A percentile compares a stretch with the other conserved stretches of the same genome.
These are phyloP conservation scores for Halocaridina rubra DNA, from an alignment of 2,888 invertebrate genomes.

Conservation along the genomic window DNA sequence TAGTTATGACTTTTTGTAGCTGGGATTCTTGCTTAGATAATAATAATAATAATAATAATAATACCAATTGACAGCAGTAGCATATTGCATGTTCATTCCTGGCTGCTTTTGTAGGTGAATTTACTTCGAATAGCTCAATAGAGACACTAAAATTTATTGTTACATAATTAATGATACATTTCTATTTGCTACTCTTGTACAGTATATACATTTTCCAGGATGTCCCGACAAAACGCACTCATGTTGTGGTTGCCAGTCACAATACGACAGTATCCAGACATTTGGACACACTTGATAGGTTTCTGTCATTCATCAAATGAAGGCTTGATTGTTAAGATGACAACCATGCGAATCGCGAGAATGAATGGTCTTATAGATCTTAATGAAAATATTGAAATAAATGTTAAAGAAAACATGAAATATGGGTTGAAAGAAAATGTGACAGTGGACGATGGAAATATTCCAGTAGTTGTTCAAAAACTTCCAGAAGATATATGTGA, in stretches of 20 bases:
- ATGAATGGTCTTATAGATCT: background rate
- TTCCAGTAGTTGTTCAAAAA: background rate
- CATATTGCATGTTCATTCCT: too few relatives aligned
- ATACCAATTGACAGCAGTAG: too few relatives aligned
- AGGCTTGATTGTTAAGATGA: constrained; percentile 46
- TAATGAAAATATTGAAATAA: background rate
- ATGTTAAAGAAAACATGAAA: too few relatives aligned
- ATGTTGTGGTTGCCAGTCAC: constrained; percentile 54
- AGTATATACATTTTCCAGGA: constrained; percentile 36
- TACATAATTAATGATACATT: too few relatives aligned
- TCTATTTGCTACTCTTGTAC: too few relatives aligned
- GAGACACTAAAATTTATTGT: too few relatives aligned
- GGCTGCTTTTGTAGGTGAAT: too few relatives aligned
- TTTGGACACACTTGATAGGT: constrained; percentile 15
- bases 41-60: too few relatives aligned
- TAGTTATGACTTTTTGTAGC: too few relatives aligned
- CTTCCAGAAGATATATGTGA: background rate
- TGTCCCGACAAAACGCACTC: constrained; percentile 21
- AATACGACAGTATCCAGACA: constrained; percentile 14
- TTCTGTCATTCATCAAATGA: constrained; percentile 4
- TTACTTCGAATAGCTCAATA: too few relatives aligned
- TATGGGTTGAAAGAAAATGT: background rate
- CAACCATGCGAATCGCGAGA: constrained; percentile 35
- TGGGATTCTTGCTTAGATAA: too few relatives aligned
- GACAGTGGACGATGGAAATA: background rate